Percentiles rank a stretch among this genome's conserved stretches.
phyloP scores from a whole-genome alignment of 2,797 vertebrate genomes.

The Onychomys leucogaster region DNA sequence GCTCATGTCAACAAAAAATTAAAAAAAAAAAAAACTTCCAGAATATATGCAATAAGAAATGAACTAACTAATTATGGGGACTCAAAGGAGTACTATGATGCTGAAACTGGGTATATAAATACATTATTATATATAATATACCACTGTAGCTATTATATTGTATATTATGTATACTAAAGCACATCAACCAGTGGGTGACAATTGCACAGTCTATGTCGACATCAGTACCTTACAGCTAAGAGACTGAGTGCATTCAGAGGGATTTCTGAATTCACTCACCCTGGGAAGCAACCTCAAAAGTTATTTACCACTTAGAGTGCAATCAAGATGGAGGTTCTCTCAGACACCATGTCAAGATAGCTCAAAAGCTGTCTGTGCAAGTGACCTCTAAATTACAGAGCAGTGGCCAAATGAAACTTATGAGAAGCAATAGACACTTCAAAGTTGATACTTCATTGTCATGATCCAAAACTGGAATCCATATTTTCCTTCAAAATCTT shows the following conservation, averaged over 20 bases:
- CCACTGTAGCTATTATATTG: too few species aligned
- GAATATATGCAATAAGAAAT: neutral
- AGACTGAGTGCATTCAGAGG: accelerated
- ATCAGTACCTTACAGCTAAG: neutral
- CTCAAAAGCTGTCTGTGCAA: neutral
- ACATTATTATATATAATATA: too few species aligned
- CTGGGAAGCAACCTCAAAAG: neutral
- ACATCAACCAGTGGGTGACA: neutral
- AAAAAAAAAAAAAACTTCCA: neutral
- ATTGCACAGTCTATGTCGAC: accelerated
- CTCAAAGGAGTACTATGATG: neutral
- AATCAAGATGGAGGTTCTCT: neutral
- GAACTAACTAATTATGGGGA: neutral
- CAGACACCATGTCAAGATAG: neutral
- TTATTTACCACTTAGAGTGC: neutral
- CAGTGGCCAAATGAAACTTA: neutral
- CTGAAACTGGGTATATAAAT: neutral
- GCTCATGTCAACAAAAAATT: neutral
- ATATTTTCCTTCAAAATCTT: neutral
- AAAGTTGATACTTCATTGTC: neutral
- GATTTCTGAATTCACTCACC: neutral
- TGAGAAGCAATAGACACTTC: neutral
- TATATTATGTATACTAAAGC: neutral
- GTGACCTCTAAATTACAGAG: neutral
- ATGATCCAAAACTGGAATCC: neutral